Base-by-base conservation (phyloP, 2,113 vertebrate genomes). In the Apus apus region DNA sequence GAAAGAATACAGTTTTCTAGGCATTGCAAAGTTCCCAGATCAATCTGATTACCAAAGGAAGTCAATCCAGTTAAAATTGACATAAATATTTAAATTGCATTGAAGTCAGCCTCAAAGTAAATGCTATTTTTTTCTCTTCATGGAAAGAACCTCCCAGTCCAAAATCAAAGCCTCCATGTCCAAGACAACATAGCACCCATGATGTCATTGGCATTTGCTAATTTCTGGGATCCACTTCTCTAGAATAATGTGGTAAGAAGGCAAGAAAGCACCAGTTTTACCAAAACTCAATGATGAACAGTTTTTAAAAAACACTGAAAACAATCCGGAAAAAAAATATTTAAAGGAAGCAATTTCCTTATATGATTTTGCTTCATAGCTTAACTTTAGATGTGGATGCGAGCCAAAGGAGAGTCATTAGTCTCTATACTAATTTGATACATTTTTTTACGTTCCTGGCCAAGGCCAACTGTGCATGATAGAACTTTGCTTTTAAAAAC, bases 1-100 rank as follows among this genome's bases (percentile, higher is more conserved):
- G 70, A 87, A 15, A 62, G n/a, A 65, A 48, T 13, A 21, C 29
- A 17, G 15, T 45, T 79, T 94, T 40, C 57, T 40, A 67, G 61
- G 64, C 34, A 64, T 51, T 45, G 32, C 36, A 81, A 87, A 64
- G 32, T 34, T 90, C 54, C 57, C 82, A 81, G 73, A 76, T 81
- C 65, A 60, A 70, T 81, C 29, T 61, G 51, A 91, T 64, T 64
- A 45, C 54, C 96, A 93, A 94, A 82, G 48, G 13, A 81, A 72
- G 38, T 86, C 84, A 93, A 72, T 72, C 74, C 91, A 87, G 18
- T 54, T 87, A 72, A 66, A 96, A 91, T 21, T 90, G 50, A 93
- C 54, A 15, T 62, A 77, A 87, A 65, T 23, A 79, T 82, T 94
- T 71, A 54, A 75, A 32, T n/a, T 89, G 36, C 56, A 77, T 83